Evolutionary conservation across 2,797 vertebrate species (phyloP).

Genomic region (Alexandromys oeconomus): DNA sequence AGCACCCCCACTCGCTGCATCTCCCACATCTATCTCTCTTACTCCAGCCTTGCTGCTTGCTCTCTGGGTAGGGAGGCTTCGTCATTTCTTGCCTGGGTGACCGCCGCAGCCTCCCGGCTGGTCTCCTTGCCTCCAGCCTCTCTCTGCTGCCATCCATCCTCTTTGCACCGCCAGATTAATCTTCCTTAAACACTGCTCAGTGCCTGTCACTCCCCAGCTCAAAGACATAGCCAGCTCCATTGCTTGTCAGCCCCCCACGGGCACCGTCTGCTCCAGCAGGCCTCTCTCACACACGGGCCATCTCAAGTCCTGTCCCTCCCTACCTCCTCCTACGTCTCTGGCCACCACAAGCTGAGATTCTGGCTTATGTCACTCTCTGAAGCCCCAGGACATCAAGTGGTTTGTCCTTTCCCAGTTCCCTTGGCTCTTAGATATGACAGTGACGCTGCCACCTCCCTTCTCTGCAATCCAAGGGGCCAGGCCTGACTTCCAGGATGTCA

Average conservation of each 20-base stretch:
- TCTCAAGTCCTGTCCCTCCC: neutral
- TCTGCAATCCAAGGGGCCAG: neutral
- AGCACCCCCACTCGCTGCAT: neutral
- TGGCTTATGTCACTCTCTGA: neutral
- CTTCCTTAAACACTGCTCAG: conserved; percentile 79
- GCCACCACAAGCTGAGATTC: neutral
- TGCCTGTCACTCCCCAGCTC: conserved; percentile 74
- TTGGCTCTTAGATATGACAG: neutral
- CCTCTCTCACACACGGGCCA: neutral
- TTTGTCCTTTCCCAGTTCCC: neutral
- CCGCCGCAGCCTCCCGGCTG: conserved; percentile 65
- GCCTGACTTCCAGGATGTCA: neutral
- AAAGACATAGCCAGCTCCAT: conserved; percentile 33
- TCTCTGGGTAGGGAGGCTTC: neutral
- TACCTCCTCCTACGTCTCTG: neutral
- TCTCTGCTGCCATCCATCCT: conserved; percentile 74
- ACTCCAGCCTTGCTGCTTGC: conserved; percentile 2
- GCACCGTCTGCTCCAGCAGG: conserved; percentile 58
- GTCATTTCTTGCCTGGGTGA: conserved; percentile 78
- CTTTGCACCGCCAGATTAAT: conserved; percentile 73
- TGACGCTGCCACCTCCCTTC: neutral
- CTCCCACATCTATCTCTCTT: conserved; percentile 67
- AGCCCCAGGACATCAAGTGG: neutral
- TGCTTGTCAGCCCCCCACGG: conserved; percentile 16
- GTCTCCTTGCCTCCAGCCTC: conserved; percentile 83